Percentiles rank a stretch among this genome's conserved stretches.
These are phyloP conservation scores for Hylomyscus alleni DNA, from an alignment of 2,797 vertebrate species.

Conservation along the genomic window DNA sequence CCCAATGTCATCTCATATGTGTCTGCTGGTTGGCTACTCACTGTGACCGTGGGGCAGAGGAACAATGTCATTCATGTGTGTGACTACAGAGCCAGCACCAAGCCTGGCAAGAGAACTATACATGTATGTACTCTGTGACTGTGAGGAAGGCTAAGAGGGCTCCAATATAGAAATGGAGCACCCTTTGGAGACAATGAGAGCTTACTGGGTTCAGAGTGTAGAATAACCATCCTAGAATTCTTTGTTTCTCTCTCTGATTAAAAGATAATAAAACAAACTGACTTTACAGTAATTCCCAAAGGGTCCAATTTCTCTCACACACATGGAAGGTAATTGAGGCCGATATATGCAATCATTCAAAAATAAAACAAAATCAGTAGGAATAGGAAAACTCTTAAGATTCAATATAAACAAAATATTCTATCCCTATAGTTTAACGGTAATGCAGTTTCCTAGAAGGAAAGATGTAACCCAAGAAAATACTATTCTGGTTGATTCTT, in stretches of 20 bases:
- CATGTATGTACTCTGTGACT: background rate
- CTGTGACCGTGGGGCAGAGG: background rate
- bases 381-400: slow-evolving; percentile 38
- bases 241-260: background rate
- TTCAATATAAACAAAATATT: background rate
- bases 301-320: background rate
- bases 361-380: slow-evolving; percentile 46
- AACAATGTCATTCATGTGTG: background rate
- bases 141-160: background rate
- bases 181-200: background rate
- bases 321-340: background rate
- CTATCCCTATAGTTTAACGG: background rate
- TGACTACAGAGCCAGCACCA: background rate
- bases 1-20: too few species aligned
- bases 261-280: slow-evolving; percentile 47
- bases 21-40: background rate
- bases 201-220: background rate
- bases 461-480: slow-evolving; percentile 28
- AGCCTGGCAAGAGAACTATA: too few species aligned
- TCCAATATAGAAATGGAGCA: background rate
- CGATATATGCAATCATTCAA: background rate
- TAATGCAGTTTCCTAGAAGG: background rate
- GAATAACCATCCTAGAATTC: background rate
- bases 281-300: slow-evolving; percentile 32
- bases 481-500: background rate